Evolutionary conservation across 2,888 invertebrate genomes (phyloP).

Genomic region (Heliconius erato): DNA sequence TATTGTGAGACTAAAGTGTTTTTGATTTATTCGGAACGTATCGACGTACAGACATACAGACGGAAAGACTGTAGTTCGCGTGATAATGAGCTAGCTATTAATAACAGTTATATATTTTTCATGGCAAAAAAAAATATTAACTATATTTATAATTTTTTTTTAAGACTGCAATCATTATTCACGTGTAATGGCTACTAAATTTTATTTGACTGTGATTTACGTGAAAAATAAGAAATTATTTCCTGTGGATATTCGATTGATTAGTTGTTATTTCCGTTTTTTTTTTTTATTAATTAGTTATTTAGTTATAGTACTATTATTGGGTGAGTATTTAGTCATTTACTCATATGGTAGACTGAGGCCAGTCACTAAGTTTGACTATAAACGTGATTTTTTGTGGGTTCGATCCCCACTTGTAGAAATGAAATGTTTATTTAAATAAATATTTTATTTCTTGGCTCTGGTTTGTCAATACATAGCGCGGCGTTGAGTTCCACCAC

Average conservation of each 20-base stretch:
- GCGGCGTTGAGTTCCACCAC: no score
- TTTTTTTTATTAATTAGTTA: background rate
- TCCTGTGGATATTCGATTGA: constrained; percentile 14
- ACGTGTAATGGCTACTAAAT: constrained; percentile 28
- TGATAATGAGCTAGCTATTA: constrained; percentile 25
- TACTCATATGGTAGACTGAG: no score
- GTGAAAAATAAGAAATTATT: constrained; percentile 3
- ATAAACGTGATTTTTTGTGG: no score
- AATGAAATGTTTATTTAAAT: no score
- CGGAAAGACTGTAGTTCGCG: constrained; percentile 30
- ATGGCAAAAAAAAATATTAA: constrained; percentile 22
- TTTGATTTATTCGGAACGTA: constrained; percentile 77
- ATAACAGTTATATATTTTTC: constrained; percentile 23
- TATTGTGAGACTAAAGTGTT: constrained; percentile 79
- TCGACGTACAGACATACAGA: constrained; percentile 56
- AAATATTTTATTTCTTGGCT: no score
- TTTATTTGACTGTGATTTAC: constrained; percentile 21
- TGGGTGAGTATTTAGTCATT: background rate
- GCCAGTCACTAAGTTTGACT: no score
- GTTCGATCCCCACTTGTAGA: no score
- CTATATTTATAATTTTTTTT: constrained; percentile 31
- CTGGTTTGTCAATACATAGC: no score
- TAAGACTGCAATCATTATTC: constrained; percentile 20
- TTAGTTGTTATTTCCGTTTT: background rate
- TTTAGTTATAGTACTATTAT: background rate